Evolutionary conservation across 2,888 invertebrate genomes (phyloP), one percentile per base, ranked within the genome.

Genomic region (Eupsilia transversa): DNA sequence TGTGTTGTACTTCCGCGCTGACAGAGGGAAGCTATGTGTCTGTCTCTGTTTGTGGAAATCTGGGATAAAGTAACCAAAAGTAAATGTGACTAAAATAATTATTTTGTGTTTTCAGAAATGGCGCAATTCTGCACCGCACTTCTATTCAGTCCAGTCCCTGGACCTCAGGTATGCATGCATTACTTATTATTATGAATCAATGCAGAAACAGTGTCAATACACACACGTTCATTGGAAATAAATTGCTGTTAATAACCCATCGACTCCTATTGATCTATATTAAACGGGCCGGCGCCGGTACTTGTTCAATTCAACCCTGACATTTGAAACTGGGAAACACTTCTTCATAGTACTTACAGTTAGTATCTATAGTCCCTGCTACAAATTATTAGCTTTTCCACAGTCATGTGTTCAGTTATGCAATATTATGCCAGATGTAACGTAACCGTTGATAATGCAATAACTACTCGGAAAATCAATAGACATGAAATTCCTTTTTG

Each of bases 121-220:
- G 96, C 93, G 96, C 79, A 94, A 96, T 85, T 96, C 96, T 27
- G 95, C 96, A 74, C 96, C 95, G 9, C 93, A 92, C 86, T 96
- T 96, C 90, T 96, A 96, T 88, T 94, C 96, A 52, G 92, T 94
- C 59, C 96, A 96, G 86, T 94, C 95, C 63, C 89, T 95, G 80
- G 96, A 96, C 85, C 92, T 94, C 91, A 95, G 96, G 96, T 96
- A 93, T 89, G 81, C 60, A 68, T 80, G 90, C 88, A 88, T 83
- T 80, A 82, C 23, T 80, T 79, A 65, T 75, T 77, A 79, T 71
- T 61, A 60, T 35, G 64, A 83, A 86, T 86, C 77, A 86, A 86
- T 89, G 89, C 89, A 88, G 77, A 85, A 86, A 82, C 79, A 86
- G 84, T 87, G 84, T 82, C 80, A 79, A 74, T 60, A 83, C 49